Evolutionary conservation across 2,888 invertebrate genomes (phyloP).

Genomic region (Mythimna albipuncta): DNA sequence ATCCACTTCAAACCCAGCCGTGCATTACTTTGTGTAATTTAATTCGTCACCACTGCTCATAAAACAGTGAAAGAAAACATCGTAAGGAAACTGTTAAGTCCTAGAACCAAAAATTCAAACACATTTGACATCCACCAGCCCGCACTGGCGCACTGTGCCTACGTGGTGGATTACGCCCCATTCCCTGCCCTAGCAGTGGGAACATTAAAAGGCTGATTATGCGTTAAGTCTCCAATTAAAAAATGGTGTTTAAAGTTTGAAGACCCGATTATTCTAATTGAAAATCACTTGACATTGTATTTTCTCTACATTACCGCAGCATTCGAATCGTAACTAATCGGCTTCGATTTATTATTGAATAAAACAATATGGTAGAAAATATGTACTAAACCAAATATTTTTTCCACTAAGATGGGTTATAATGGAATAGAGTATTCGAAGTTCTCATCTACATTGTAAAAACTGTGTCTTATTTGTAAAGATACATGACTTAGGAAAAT

Average conservation of each 20-base stretch:
- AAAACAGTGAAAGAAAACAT: too few species aligned
- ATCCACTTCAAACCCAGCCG: too few species aligned
- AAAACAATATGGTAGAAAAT: neutral
- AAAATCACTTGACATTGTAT: constrained; percentile 4
- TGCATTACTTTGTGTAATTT: too few species aligned
- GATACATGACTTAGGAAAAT: neutral
- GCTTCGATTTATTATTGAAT: neutral
- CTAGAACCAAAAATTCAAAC: too few species aligned
- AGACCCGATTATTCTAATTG: neutral
- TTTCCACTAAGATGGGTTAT: neutral
- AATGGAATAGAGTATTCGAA: neutral
- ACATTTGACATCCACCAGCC: too few species aligned
- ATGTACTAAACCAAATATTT: neutral
- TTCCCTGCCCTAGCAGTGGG: too few species aligned
- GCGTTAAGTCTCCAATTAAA: neutral
- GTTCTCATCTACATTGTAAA: neutral
- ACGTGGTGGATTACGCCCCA: too few species aligned
- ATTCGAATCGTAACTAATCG: neutral
- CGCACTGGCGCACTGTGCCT: too few species aligned
- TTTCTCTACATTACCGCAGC: constrained; percentile 8
- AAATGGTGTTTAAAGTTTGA: neutral
- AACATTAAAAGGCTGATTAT: too few species aligned
- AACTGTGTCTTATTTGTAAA: neutral
- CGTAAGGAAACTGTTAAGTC: too few species aligned
- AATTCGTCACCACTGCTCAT: too few species aligned